Base-by-base conservation (phyloP, 2,797 vertebrate genomes). In the Acomys russatus region DNA sequence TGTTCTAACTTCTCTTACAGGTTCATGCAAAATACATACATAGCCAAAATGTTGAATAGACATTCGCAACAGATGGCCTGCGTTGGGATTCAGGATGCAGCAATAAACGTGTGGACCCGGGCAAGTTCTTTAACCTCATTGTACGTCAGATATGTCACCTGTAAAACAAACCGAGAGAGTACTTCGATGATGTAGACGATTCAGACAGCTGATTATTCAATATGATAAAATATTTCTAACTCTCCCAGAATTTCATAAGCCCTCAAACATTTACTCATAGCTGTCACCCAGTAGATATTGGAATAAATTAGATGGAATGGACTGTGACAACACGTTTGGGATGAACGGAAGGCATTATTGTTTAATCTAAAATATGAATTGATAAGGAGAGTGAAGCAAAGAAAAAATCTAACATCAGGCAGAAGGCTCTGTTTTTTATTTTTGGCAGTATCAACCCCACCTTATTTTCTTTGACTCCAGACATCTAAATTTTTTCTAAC, bases 221-320 rank as follows among this genome's bases (percentile, higher is more conserved):
- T 38, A 35, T 0, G 44, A 73, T 83, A 86, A 92, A 79, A 87
- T 56, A 23, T 44, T 84, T 85, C 73, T 54, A 38, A 85, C 51
- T 20, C 78, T 96, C 49, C 38, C 51, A 10, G 20, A n/a, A 6
- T 82, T 80, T n/a, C 59, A 78, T 73, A 85, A 79, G 7, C 6
- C 66, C 10, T 95, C 33, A 77, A 9, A 38, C 12, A 23, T 85
- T 89, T 56, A 61, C 44, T 80, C 74, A 66, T 84, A 63, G 20
- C 7, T 33, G 4, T 83, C 73, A 23, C 15, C 8, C 5, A 59
- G 44, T 33, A 73, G 44, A n/a, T 15, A 71, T 18, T 38, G 51
- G 12, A 93, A 88, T 83, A 80, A 92, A 78, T 68, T 92, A 91
- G 88, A 56, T n/a, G n/a, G 8, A 18, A 54, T 87, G 4, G 9